Evolutionary conservation across 2,113 vertebrate species (phyloP), one percentile per base, ranked within the genome.

Genomic region (Maccullochella peelii): DNA sequence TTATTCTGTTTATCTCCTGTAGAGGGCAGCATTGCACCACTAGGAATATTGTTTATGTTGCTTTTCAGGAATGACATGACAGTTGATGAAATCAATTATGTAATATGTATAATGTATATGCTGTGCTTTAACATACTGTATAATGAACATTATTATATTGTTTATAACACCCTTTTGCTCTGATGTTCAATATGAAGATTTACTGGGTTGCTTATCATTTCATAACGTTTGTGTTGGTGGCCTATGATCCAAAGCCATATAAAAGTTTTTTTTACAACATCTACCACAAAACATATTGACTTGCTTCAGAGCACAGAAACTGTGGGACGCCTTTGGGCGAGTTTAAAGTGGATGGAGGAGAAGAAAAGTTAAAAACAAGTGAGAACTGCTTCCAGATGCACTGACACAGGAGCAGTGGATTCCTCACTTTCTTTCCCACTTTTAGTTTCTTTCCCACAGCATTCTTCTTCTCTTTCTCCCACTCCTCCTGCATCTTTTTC

Each of bases 321-420:
- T 23, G 27, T 15, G 9, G 38, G 40, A 77, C 0, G 30, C 55
- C 66, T 76, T 27, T 52, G 73, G 55, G 50, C 2, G 52, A 72
- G 52, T 80, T 82, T 21, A 58, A 79, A 63, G 50, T 27, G 10
- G 5, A 78, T 33, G 62, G 23, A 66, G 25, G 36, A 49, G 23
- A 71, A 76, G 25, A 76, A 47, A 76, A 83, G 38, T 82, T 87
- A 50, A 63, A 88, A 85, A 89, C 73, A 85, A 80, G 57, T 38
- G 30, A 50, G 72, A 92, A 93, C 74, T 70, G 73, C 62, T 92
- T 94, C 93, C 94, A 94, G 91, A 93, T 94, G 93, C 73, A 72
- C 21, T 16, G 72, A 59, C 74, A 79, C 57, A 52, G 23, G 20
- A 62, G 44, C 47, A 58, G 59, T 14, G 4, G 2, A 55, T 75